A percentile compares a stretch with the other conserved stretches of the same genome.
These are phyloP conservation scores for Sminthurides aquaticus DNA, from an alignment of 2,888 invertebrate genomes.

Conservation along the genomic window DNA sequence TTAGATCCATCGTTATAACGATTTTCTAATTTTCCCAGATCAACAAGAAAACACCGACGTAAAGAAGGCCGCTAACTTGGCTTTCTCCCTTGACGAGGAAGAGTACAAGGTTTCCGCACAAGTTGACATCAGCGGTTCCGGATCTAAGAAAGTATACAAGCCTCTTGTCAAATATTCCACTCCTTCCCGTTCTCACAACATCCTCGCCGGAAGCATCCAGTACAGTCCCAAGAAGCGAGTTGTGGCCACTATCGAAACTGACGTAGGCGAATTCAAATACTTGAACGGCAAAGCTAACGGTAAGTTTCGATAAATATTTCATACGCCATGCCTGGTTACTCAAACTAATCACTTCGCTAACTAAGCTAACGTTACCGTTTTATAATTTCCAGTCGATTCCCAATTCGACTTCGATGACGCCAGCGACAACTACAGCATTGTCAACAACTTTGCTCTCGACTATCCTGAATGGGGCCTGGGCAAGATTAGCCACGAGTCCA, in stretches of 20 bases:
- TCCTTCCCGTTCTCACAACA: constrained; percentile 51
- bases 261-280: constrained; percentile 24
- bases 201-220: constrained; percentile 38
- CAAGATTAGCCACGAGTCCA: constrained; percentile 11
- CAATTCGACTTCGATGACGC: constrained; percentile 17
- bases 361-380: too few species aligned
- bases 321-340: not conserved
- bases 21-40: constrained; percentile 17
- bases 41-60: constrained; percentile 10
- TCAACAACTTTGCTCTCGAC: constrained; percentile 8
- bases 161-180: constrained; percentile 62
- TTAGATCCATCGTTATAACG: too few species aligned
- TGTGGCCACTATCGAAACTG: constrained; percentile 30
- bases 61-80: constrained; percentile 51
- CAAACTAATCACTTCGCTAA: too few species aligned
- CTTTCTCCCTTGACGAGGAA: constrained; percentile 54
- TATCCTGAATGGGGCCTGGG: constrained; percentile 21
- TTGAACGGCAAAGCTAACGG: constrained; percentile 32
- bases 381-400: constrained; percentile 6
- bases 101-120: constrained; percentile 61
- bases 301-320: constrained; percentile 6
- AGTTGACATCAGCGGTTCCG: constrained; percentile 55
- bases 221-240: constrained; percentile 27
- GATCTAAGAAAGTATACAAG: constrained; percentile 52
- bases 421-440: constrained; percentile 27